Evolutionary conservation across 1,140 invertebrate species (phyloP).

Genomic region (Archivesica marissinica): DNA sequence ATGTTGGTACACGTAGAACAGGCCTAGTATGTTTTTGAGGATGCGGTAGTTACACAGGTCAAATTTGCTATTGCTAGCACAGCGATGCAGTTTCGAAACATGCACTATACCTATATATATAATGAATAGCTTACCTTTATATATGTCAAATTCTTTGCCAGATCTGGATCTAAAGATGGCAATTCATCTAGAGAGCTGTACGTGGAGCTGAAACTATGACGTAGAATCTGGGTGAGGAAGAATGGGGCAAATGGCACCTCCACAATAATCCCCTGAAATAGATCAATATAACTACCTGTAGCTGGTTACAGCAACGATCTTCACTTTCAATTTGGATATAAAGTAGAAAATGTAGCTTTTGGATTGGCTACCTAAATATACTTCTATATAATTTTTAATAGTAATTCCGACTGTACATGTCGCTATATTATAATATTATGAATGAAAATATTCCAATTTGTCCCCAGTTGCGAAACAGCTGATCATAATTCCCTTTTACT

Average conservation of each 20-base stretch:
- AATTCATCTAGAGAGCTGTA: constrained; percentile 99
- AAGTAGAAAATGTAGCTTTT: background rate
- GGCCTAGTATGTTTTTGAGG: too few relatives aligned
- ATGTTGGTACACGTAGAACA: too few relatives aligned
- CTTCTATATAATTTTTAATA: background rate
- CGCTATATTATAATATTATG: background rate
- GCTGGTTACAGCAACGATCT: background rate
- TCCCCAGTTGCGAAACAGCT: too few relatives aligned
- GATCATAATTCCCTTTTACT: too few relatives aligned
- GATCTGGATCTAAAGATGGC: constrained; percentile 96
- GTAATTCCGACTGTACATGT: background rate
- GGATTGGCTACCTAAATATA: background rate
- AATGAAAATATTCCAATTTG: too few relatives aligned
- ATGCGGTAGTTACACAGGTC: too few relatives aligned
- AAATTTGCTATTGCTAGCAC: too few relatives aligned
- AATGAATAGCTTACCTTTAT: constrained; percentile 88
- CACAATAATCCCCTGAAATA: constrained; percentile 95
- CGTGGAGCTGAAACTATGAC: constrained; percentile 93
- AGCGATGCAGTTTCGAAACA: too few relatives aligned
- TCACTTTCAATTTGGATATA: too few relatives aligned
- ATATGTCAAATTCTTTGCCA: constrained; percentile 98
- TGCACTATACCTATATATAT: too few relatives aligned
- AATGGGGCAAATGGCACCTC: constrained; percentile 99
- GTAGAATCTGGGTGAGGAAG: constrained; percentile 98
- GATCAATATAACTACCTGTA: background rate